These are phyloP conservation scores for Falco punctatus DNA, from an alignment of 2,113 vertebrate genomes.

Conservation along the genomic window DNA sequence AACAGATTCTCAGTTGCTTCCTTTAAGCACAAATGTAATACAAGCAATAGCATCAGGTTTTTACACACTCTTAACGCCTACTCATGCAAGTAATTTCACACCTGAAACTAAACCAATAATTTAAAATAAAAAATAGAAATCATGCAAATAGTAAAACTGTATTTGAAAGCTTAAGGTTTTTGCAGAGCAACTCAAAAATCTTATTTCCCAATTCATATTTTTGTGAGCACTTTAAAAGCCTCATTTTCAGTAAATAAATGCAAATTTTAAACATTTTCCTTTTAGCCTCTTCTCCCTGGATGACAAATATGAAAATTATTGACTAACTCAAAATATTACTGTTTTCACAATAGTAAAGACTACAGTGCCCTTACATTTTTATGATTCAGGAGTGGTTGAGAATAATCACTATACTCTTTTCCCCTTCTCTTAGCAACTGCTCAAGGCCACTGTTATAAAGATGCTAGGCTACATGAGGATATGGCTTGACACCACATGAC, in stretches of 20 bases:
- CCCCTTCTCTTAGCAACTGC: neutral
- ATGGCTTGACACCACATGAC: neutral
- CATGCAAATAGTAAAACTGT: rapidly evolving
- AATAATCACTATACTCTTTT: neutral
- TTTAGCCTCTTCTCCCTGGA: neutral
- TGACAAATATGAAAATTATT: neutral
- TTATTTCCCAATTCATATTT: neutral
- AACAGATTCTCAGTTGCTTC: neutral
- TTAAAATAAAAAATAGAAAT: neutral
- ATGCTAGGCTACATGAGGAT: neutral
- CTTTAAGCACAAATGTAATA: neutral
- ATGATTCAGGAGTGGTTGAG: neutral
- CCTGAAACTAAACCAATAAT: neutral
- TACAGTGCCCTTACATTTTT: neutral
- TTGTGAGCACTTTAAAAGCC: neutral
- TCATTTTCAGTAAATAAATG: neutral
- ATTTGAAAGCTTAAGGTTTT: neutral
- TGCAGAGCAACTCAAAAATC: neutral
- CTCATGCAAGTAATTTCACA: neutral
- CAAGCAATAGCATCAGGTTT: neutral
- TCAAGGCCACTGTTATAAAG: neutral
- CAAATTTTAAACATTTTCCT: neutral
- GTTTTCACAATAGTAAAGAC: neutral
- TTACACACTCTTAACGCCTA: neutral
- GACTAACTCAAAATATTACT: neutral